Base-by-base conservation (phyloP, 2,888 invertebrate species). In the Diaprepes abbreviatus region DNA sequence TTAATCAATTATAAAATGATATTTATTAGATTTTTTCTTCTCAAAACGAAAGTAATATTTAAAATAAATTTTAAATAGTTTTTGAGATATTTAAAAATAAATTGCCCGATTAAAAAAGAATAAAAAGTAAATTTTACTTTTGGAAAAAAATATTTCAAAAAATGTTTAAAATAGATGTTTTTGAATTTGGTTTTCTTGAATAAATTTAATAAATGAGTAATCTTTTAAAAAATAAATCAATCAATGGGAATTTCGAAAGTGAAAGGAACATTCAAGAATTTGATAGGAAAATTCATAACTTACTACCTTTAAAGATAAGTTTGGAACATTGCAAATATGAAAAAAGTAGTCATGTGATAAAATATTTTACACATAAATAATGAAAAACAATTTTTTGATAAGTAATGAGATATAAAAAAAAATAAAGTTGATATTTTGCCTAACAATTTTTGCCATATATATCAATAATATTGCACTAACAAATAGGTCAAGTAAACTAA, bases 401-500 rank as follows among this genome's bases (percentile, higher is more conserved):
- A 63, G 62, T 33, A 31, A 40, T 54, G 24, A 58, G 17, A 36
- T 28, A 36, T 57, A 57, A n/a, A 62, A 4, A 50, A 40, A 55
- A 38, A 12, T 28, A 24, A 38, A 73, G 71, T 74, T 75, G 78
- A 77, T 74, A 76, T 70, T 77, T 75, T 73, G 75, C 60, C 73
- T 72, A 69, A 36, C 55, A 40, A 50, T 73, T 74, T 75, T 70
- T 75, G 76, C 77, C 77, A 77, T 78, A 77, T 71, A 43, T 38
- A 38, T 35, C 72, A 74, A 73, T 71, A 73, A 75, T 74, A 75
- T 75, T 74, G 75, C 74, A 73, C 73, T 72, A 64, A 73, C n/a
- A 73, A 74, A 28, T 50, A 50, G 48, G 24, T 16, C 14, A 50
- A 52, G 14, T 66, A 58, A 48, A 71, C 55, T 71, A 60, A 65